Conservation (phyloP, 2,888 invertebrate genomes). For the Zele albiditarsus region DNA sequence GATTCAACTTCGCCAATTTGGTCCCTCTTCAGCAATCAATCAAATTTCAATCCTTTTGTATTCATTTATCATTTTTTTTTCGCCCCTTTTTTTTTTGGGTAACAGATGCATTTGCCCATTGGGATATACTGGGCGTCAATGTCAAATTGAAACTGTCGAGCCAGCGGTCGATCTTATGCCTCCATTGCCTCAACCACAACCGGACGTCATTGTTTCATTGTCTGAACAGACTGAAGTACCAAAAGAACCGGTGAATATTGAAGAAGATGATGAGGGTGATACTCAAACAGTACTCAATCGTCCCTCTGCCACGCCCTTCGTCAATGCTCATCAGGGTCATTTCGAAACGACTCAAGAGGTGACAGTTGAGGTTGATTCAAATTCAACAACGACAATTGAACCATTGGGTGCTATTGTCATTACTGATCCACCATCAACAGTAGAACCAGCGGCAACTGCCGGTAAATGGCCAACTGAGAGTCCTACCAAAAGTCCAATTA, state of each 20-base stretch:
- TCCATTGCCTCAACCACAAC: conserved; percentile 51
- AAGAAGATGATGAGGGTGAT: not conserved
- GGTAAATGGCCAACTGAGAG: conserved; percentile 70
- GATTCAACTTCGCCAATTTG: conserved; percentile 58
- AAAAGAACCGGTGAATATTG: conserved; percentile 1
- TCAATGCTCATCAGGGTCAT: conserved; percentile 32
- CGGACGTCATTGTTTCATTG: conserved; percentile 24
- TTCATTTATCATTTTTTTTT: conserved; percentile 10
- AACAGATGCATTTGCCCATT: conserved; percentile 82
- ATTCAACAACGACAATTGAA: conserved; percentile 47
- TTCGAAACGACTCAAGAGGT: conserved; percentile 15
- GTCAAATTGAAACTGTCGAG: conserved; percentile 76
- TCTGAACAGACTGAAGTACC: conserved; percentile 46
- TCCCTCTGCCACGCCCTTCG: not conserved
- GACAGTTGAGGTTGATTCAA: conserved; percentile 7
- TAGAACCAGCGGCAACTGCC: conserved; percentile 65
- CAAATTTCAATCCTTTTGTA: not conserved
- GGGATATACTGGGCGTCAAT: conserved; percentile 84
- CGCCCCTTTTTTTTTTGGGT: conserved; percentile 21
- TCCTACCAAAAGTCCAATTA: conserved; percentile 60
- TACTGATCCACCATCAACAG: conserved; percentile 61
- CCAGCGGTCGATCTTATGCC: conserved; percentile 67
- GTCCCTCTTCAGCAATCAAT: not conserved
- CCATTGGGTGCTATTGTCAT: conserved; percentile 65
- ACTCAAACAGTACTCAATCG: not conserved